Evolutionary conservation across 2,888 invertebrate genomes (phyloP).

Genomic region (Phasia obesa): DNA sequence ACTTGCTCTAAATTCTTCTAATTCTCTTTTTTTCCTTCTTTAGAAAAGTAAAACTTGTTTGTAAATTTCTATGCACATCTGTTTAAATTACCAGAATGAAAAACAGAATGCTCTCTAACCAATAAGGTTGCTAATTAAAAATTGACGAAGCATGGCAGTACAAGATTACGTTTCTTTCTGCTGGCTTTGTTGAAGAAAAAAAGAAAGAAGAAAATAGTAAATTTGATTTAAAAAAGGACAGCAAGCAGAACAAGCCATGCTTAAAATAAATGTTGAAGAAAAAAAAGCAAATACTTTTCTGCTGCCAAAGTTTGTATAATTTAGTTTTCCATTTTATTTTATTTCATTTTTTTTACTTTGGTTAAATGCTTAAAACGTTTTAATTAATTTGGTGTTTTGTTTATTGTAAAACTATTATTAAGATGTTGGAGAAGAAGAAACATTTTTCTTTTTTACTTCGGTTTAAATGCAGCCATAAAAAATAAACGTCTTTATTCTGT

Average conservation of each 20-base stretch:
- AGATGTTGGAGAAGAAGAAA: slow-evolving; percentile 4
- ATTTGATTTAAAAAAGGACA: slow-evolving; percentile 2
- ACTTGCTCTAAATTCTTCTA: neutral
- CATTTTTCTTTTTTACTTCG: slow-evolving; percentile 6
- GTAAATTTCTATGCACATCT: slow-evolving; percentile 52
- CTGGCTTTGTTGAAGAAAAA: slow-evolving; percentile 12
- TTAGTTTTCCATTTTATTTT: neutral
- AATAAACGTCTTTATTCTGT: neutral
- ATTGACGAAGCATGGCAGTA: slow-evolving; percentile 72
- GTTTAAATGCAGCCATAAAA: neutral
- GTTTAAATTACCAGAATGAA: slow-evolving; percentile 31
- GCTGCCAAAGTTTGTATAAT: neutral
- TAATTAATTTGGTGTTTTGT: slow-evolving; percentile 69
- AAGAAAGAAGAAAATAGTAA: neutral
- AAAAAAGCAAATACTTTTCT: neutral
- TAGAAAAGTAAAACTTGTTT: neutral
- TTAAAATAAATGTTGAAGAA: neutral
- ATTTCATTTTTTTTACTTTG: slow-evolving; percentile 7
- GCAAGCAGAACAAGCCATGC: neutral
- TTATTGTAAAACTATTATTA: slow-evolving; percentile 58
- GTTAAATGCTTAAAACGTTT: slow-evolving; percentile 62
- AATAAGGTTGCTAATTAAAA: slow-evolving; percentile 72
- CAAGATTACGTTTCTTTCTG: slow-evolving; percentile 59
- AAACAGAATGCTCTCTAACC: slow-evolving; percentile 29
- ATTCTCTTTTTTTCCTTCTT: neutral